Conservation (phyloP, 2,888 invertebrate species). For the Steinernema hermaphroditum region DNA sequence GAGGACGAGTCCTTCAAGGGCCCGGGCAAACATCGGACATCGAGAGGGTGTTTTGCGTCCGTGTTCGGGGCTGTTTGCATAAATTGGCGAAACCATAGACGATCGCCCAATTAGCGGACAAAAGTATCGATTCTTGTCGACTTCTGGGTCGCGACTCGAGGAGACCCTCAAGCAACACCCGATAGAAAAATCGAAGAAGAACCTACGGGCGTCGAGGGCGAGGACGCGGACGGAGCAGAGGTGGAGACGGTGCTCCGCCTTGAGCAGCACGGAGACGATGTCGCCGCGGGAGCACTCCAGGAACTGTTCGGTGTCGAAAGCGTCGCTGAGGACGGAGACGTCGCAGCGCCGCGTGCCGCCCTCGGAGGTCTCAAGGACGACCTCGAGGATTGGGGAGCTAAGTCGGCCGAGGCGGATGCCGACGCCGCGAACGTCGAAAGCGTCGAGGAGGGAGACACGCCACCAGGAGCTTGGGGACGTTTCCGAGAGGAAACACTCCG, state of each 20-base stretch:
- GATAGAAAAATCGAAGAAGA: no score
- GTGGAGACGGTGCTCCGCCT: slow-evolving; percentile 48
- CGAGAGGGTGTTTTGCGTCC: no score
- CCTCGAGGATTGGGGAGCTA: slow-evolving; percentile 21
- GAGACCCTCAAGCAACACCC: no score
- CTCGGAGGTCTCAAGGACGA: slow-evolving; percentile 32
- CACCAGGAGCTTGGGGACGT: slow-evolving; percentile 32
- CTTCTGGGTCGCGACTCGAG: no score
- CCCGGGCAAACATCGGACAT: neutral
- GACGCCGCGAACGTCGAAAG: slow-evolving; percentile 32
- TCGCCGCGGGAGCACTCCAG: slow-evolving; percentile 31
- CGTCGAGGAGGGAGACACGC: slow-evolving; percentile 29
- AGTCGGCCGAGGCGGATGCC: slow-evolving; percentile 34
- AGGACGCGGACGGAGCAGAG: slow-evolving; percentile 53
- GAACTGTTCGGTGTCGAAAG: neutral
- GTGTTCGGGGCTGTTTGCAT: no score
- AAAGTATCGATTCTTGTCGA: no score
- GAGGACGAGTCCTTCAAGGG: no score
- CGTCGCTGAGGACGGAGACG: slow-evolving; percentile 26
- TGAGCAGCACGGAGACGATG: slow-evolving; percentile 46
- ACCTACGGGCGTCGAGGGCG: slow-evolving; percentile 56
- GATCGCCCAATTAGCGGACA: no score
- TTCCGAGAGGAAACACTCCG: slow-evolving; percentile 34
- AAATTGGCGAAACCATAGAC: no score
- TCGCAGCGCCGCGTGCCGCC: slow-evolving; percentile 29